These are phyloP conservation scores for Hepsetus odoe DNA, from an alignment of 2,113 vertebrate genomes.

Conservation along the genomic window DNA sequence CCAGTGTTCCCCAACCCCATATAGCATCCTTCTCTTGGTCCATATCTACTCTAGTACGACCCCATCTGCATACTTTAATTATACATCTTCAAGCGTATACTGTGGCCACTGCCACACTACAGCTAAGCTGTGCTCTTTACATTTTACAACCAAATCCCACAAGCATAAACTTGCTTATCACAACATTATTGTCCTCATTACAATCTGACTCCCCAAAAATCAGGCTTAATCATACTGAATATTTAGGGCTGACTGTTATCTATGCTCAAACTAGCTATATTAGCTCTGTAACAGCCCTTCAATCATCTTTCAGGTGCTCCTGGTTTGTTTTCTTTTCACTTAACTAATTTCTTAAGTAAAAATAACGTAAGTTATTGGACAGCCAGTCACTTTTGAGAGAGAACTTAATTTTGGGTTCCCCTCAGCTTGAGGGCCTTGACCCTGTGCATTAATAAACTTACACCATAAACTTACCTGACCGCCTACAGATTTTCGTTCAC, in stretches of 20 bases:
- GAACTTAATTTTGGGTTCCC: neutral
- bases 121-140: neutral
- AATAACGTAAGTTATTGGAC: neutral
- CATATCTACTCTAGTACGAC: conserved; percentile 28
- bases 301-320: neutral
- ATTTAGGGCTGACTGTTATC: too few species aligned
- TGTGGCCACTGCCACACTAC: neutral
- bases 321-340: neutral
- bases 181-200: neutral
- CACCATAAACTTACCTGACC: too few species aligned
- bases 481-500: too few species aligned
- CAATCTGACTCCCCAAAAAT: too few species aligned
- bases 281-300: neutral
- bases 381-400: neutral
- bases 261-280: too few species aligned
- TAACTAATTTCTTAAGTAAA: neutral
- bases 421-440: neutral
- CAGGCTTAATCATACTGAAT: too few species aligned
- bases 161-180: neutral
- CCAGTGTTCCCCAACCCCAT: too few species aligned
- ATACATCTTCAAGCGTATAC: conserved; percentile 16
- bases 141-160: too few species aligned
- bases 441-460: neutral
- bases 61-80: neutral
- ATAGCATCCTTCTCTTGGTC: too few species aligned